Conservation (phyloP, 2,888 invertebrate species). For the Tanytarsus gracilentus region DNA sequence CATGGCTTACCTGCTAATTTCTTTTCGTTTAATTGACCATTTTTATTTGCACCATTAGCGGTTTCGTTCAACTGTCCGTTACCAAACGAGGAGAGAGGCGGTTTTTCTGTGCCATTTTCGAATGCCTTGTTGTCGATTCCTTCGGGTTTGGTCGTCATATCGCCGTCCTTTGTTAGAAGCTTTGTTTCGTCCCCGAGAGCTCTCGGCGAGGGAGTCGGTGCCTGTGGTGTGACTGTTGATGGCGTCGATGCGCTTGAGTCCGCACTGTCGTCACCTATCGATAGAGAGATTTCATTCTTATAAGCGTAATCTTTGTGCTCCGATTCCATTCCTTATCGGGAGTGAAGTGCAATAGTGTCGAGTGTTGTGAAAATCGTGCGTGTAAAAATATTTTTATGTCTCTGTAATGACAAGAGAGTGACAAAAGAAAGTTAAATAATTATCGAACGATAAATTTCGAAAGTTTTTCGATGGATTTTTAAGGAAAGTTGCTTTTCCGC, state of each 20-base stretch:
- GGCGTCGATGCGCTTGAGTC: constrained; percentile 19
- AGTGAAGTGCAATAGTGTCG: neutral
- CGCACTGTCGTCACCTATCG: constrained; percentile 31
- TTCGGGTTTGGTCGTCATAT: constrained; percentile 30
- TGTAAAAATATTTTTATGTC: no score
- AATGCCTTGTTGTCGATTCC: constrained; percentile 31
- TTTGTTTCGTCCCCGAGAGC: constrained; percentile 29
- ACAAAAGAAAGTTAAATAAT: constrained; percentile 18
- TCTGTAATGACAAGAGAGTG: no score
- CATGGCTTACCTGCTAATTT: constrained; percentile 27
- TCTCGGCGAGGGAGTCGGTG: constrained; percentile 33
- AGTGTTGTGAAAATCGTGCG: no score
- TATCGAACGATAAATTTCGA: constrained; percentile 7
- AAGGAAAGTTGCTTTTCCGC: no score
- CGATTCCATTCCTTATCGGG: neutral
- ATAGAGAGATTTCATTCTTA: constrained; percentile 32
- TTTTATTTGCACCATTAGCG: constrained; percentile 28
- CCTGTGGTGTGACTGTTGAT: constrained; percentile 31
- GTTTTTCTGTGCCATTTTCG: constrained; percentile 22
- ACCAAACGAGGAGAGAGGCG: constrained; percentile 28
- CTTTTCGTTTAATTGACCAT: constrained; percentile 29
- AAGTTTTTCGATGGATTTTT: no score
- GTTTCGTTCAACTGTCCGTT: constrained; percentile 24
- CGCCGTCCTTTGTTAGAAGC: constrained; percentile 29
- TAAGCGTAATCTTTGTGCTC: constrained; percentile 30